Evolutionary conservation across 2,797 vertebrate genomes (phyloP), one percentile per base, ranked within the genome.

Genomic region (Typhlichthys eigenmanni): DNA sequence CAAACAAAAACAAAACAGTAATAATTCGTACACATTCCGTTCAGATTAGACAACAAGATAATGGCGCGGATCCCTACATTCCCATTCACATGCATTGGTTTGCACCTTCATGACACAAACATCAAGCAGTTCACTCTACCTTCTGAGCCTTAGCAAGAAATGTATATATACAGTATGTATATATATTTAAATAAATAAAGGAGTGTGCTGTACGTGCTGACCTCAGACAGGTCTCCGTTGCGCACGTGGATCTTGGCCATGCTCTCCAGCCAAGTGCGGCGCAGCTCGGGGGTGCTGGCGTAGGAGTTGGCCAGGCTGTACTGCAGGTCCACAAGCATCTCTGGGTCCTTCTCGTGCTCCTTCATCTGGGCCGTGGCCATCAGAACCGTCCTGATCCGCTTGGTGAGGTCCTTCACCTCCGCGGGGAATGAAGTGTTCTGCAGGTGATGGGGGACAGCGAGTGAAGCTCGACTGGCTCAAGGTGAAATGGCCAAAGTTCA

Each of bases 331-430:
- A 95, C 94, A 57, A 96, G 86, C 95, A 95, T 96, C 80, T 96
- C 95, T 0, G 95, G 94, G 74, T 96, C 95, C 63, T 95, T 95
- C 80, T 96, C 95, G 0, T 96, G 95, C 78, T 96, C 95, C 64
- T 96, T 96, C 95, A 96, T 96, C 86, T 96, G 95, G 3, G 95
- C 94, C 0, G 95, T 96, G 70, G 95, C 95, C 95, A 95, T 96
- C 69, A 96, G 83, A 59, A 96, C 95, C 0, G 95, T 95, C 47
- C 95, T 87, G 82, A 96, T 95, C 54, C 94, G 92, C 71, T 96
- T 96, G 19, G 94, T 96, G 64, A 96, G 83, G 65, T 96, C 95
- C 86, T 96, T 96, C 54, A 96, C 95, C 64, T 96, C 95, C 58
- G 92, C 93, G 53, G 94, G 94, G 83, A 96, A 95, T 66, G 93